Conservation (phyloP, 2,113 vertebrate species). For the Rhagologus leucostigma region DNA sequence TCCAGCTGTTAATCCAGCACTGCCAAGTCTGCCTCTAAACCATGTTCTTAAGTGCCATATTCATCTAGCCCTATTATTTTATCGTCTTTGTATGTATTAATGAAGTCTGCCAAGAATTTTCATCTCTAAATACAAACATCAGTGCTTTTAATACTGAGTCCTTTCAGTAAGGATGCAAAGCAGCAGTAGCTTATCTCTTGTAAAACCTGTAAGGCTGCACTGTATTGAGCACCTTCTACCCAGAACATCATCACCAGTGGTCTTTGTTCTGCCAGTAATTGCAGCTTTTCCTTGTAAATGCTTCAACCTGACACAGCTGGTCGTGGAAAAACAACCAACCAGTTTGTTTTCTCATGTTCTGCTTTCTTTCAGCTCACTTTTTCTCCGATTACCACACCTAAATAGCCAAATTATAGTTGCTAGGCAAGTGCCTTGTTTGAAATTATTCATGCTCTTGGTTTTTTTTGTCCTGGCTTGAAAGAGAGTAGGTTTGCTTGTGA, state of each 20-base stretch:
- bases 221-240: background rate
- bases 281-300: background rate
- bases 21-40: background rate
- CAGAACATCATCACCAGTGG: rapidly evolving
- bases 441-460: background rate
- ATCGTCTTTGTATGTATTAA: background rate
- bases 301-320: background rate
- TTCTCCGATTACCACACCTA: background rate
- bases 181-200: background rate
- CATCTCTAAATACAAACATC: background rate
- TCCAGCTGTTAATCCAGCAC: background rate
- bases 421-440: background rate
- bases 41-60: background rate
- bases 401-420: background rate
- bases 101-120: background rate
- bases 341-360: background rate
- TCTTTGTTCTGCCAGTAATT: background rate
- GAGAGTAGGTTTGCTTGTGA: background rate
- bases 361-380: background rate
- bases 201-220: rapidly evolving
- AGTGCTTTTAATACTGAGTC: background rate
- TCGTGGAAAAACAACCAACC: background rate
- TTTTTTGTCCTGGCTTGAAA: background rate
- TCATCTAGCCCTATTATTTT: background rate
- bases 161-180: background rate